Percentiles rank a stretch among this genome's conserved stretches.
These are phyloP conservation scores for Apis laboriosa DNA, from an alignment of 1,140 invertebrate species.

Conservation along the genomic window DNA sequence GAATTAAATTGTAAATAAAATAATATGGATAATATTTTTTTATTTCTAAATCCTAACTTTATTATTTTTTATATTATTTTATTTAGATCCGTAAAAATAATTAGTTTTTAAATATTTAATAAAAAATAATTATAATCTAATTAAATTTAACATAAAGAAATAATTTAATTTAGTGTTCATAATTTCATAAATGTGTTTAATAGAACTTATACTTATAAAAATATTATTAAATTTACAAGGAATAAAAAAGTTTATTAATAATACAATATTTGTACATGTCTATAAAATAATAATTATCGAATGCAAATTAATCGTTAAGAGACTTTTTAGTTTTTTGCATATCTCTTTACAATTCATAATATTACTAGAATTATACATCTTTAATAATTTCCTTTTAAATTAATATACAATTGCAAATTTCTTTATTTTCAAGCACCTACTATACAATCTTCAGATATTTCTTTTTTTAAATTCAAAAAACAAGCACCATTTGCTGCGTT, in stretches of 20 bases:
- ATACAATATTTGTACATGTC: conserved; percentile 31
- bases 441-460: conserved; percentile 11
- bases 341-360: conserved; percentile 17
- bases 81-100: not conserved
- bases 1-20: conserved; percentile 11
- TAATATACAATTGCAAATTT: not conserved
- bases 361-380: not conserved
- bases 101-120: not conserved
- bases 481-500: conserved; percentile 79
- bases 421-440: conserved; percentile 21
- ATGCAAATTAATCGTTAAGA: not conserved
- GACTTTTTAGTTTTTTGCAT: not conserved
- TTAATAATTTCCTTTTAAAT: conserved; percentile 17
- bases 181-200: not conserved
- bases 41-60: not conserved
- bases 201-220: not conserved
- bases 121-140: not conserved
- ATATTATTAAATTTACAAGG: not conserved
- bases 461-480: conserved; percentile 80
- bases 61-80: not conserved
- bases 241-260: conserved; percentile 33
- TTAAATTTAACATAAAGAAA: not conserved
- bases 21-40: not conserved
- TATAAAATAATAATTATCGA: conserved; percentile 26
- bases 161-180: not conserved